Evolutionary conservation across 1,140 invertebrate species (phyloP), one percentile per base, ranked within the genome.

Genomic region (Drosophila parabipectinata): DNA sequence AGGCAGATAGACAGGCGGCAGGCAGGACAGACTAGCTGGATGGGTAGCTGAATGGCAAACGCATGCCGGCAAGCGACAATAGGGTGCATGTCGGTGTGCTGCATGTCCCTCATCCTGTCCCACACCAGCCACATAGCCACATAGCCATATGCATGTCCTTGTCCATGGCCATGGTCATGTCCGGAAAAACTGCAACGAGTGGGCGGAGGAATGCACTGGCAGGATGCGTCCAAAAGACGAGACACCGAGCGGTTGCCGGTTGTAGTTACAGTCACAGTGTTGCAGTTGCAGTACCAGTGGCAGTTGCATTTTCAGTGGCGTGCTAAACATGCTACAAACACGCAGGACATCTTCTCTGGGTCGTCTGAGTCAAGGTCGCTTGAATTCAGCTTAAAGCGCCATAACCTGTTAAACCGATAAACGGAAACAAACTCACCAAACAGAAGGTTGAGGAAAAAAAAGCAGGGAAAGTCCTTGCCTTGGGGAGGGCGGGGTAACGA

Each of bases 351-450:
- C 30, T 58, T 71, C 52, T 58, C 18, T 37, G 24, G 63, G 39
- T 47, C 41, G 39, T 37, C 18, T 26, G 30, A 61, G 77, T 87
- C 81, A 84, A 84, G 81, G 81, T 84, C 81, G 50, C 64, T 51
- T 32, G 26, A 45, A 15, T 45, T 37, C 45, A 55, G 39, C 53
- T 79, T 59, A 45, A 53, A 66, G 68, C 52, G 52, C 60, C 56
- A 58, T 45, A 51, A 55, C 61, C 21, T 28, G 76, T 30, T 67
- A 67, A 37, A 4, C 51, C 51, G 50, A 56, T 54, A 74, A 75
- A 59, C 60, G 55, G 53, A 75, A 66, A 58, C 72, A 75, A 75
- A 34, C 32, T 44, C 41, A 62, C 28, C 61, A 66, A 30, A 57
- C 32, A 24, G 47, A 47, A 67, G 39, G 44, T 21, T 30, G 32